Base-by-base conservation (phyloP, 2,888 invertebrate genomes). In the Leucoma salicis region DNA sequence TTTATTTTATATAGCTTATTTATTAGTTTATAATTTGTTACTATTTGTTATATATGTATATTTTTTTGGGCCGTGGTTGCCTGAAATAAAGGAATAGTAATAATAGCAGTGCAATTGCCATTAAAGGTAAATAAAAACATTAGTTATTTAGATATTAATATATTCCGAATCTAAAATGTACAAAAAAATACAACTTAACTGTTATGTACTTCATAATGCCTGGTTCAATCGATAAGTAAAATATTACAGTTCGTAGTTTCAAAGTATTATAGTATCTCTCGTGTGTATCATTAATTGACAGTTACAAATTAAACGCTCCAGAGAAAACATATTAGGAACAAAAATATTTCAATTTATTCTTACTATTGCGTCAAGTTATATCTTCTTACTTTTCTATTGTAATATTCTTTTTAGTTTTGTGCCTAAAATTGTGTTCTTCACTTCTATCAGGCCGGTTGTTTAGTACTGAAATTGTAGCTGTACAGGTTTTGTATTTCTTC, bases 131-230 rank as follows among this genome's bases (percentile, higher is more conserved):
- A 75, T 70, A 49, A 82, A 80, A 82, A 76, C 63, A 71, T 65
- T 49, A 63, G n/a, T 74, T 70, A 82, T 90, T 89, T 88, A 90
- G 88, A 90, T 90, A 90, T 90, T 90, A 90, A 92, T 92, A 92
- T 92, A 92, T 92, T 92, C 92, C 91, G 92, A 92, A 92, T 92
- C 92, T 92, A 92, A 92, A 92, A 92, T 92, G 92, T 92, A 92
- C 92, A 92, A 92, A 92, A 60, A 92, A 92, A 92, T 92, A 92
- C 92, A 91, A 92, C 87, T 92, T 92, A 92, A 92, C 90, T 89
- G 87, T 91, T 91, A 91, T 92, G 91, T 92, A 92, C 91, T n/a
- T 91, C 91, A 80, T 82, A 85, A 86, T 81, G 79, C 77, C 84
- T 80, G 87, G 78, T 80, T 76, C 77, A 63, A 49, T 80, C 71